A percentile compares a stretch with the other conserved stretches of the same genome.
Evolutionary conservation across 2,113 vertebrate species (phyloP).

Genomic region (Microcebus griseorufus): DNA sequence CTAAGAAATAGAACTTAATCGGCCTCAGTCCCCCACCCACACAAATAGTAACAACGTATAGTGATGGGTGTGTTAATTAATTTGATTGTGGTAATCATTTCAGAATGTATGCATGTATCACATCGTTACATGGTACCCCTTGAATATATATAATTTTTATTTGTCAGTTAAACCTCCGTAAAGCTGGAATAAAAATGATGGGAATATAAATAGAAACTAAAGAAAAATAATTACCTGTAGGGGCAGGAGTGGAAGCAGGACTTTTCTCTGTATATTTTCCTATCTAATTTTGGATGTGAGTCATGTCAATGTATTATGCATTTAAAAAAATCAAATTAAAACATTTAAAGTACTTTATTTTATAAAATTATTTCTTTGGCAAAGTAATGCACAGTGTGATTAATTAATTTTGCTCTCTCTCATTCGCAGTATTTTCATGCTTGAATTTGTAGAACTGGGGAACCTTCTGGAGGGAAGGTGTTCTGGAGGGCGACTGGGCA

Average conservation of each 20-base stretch:
- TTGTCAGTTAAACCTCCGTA: not conserved
- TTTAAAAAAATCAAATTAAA: not conserved
- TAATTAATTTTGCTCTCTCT: not conserved
- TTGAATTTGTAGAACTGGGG: not conserved
- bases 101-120: not conserved
- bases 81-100: not conserved
- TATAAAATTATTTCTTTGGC: not conserved
- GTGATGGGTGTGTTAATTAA: not conserved
- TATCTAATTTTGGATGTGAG: not conserved
- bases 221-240: not conserved
- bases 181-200: not conserved
- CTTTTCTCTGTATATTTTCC: not conserved
- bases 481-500: fast-evolving
- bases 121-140: not conserved
- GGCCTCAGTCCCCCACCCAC: not conserved
- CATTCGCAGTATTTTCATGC: not conserved
- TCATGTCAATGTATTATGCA: not conserved
- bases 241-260: not conserved
- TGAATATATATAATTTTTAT: not conserved
- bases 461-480: not conserved
- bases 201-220: not conserved
- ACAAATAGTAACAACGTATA: not conserved
- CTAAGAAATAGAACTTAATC: not conserved
- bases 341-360: not conserved
- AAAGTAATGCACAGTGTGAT: not conserved